A percentile compares a stretch with the other conserved stretches of the same genome.
Conservation (phyloP, 2,888 invertebrate genomes). For the Argyresthia goedartella region DNA sequence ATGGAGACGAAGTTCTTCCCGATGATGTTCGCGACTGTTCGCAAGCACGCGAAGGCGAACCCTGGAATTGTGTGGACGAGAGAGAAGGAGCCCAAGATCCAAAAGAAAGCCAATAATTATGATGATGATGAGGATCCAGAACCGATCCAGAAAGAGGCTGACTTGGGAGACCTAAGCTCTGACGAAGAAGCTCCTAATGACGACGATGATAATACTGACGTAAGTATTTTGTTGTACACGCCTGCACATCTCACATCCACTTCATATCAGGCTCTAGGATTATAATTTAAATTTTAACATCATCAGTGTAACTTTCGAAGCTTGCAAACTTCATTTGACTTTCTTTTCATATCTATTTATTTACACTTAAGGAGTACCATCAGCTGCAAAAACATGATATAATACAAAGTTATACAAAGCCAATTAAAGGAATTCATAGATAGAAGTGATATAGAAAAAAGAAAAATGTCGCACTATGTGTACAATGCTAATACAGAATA, state of each 20-base stretch:
- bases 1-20: conserved; percentile 81
- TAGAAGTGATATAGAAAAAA: too few species aligned
- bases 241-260: background rate
- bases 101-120: conserved; percentile 36
- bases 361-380: too few species aligned
- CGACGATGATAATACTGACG: conserved; percentile 64
- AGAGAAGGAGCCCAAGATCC: conserved; percentile 36
- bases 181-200: conserved; percentile 77
- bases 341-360: too few species aligned
- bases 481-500: too few species aligned
- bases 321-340: too few species aligned
- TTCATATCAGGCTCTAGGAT: too few species aligned
- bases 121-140: conserved; percentile 44
- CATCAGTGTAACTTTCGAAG: too few species aligned
- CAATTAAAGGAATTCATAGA: too few species aligned
- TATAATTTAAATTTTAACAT: too few species aligned
- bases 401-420: too few species aligned
- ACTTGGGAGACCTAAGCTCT: conserved; percentile 62
- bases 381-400: too few species aligned
- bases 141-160: conserved; percentile 21
- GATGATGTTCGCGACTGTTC: conserved; percentile 74
- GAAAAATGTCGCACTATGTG: too few species aligned
- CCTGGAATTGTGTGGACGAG: conserved; percentile 61
- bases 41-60: conserved; percentile 68
- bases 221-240: conserved; percentile 23